These are phyloP conservation scores for Glaucopsyche alexis DNA, from an alignment of 2,888 invertebrate species.

Conservation along the genomic window DNA sequence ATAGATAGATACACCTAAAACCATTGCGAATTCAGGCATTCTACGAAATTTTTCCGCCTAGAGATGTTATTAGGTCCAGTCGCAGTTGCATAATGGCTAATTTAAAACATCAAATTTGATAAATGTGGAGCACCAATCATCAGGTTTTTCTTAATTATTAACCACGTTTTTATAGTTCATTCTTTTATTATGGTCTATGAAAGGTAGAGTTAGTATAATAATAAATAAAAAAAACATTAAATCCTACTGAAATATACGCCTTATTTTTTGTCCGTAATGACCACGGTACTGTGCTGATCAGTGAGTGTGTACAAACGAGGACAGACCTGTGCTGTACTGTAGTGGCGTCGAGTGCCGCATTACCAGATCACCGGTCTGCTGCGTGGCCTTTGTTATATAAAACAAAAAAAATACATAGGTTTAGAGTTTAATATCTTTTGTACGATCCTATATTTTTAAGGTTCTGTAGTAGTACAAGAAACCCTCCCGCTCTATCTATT, in stretches of 20 bases:
- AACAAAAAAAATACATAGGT: background rate
- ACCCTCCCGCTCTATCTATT: background rate
- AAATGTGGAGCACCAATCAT: no score
- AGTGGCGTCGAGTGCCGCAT: constrained; percentile 52
- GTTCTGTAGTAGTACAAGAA: background rate
- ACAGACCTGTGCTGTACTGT: constrained; percentile 38
- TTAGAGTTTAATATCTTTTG: background rate
- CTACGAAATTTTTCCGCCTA: no score
- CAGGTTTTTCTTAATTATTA: no score
- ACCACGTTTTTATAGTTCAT: no score
- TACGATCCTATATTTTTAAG: background rate
- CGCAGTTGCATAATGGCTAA: no score
- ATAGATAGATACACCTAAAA: no score
- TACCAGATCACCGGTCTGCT: constrained; percentile 63
- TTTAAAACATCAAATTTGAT: no score
- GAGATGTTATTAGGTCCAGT: no score
- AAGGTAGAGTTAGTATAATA: no score
- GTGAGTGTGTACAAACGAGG: constrained; percentile 56
- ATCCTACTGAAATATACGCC: background rate
- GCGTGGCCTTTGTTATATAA: constrained; percentile 59
- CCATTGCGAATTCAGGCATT: no score
- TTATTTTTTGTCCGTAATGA: constrained; percentile 17
- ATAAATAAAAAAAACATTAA: no score
- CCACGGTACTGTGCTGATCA: constrained; percentile 44
- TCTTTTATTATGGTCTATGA: no score